These are phyloP conservation scores for Tetropium fuscum DNA, from an alignment of 2,888 invertebrate species.

Conservation along the genomic window DNA sequence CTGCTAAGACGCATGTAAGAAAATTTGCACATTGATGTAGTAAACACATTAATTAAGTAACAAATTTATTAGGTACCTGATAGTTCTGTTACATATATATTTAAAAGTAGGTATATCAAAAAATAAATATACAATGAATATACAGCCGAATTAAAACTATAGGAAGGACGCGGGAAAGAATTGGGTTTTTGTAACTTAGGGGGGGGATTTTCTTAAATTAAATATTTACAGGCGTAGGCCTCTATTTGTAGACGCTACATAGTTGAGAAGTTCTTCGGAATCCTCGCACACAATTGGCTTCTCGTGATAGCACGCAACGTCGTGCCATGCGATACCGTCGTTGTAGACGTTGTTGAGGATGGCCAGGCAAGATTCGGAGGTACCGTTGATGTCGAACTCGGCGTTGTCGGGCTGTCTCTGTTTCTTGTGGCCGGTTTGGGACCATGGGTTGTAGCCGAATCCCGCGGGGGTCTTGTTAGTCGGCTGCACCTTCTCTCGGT, in stretches of 20 bases:
- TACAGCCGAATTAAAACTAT: slow-evolving; percentile 35
- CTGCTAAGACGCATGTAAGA: no score
- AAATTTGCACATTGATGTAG: background rate
- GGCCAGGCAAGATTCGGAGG: slow-evolving; percentile 88
- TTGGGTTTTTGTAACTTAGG: slow-evolving; percentile 6
- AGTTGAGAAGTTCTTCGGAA: slow-evolving; percentile 87
- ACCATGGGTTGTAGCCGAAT: slow-evolving; percentile 91
- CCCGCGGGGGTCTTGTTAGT: slow-evolving; percentile 80
- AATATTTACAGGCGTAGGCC: slow-evolving; percentile 80
- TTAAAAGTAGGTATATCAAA: slow-evolving; percentile 34
- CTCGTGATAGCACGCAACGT: slow-evolving; percentile 93
- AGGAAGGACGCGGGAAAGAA: slow-evolving; percentile 8
- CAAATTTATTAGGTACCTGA: slow-evolving; percentile 50
- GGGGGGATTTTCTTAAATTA: slow-evolving; percentile 28
- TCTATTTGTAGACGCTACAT: slow-evolving; percentile 86
- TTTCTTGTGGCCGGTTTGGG: slow-evolving; percentile 92
- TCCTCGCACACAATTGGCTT: slow-evolving; percentile 94
- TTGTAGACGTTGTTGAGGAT: slow-evolving; percentile 93
- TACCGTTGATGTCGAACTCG: slow-evolving; percentile 90
- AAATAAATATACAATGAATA: slow-evolving; percentile 47
- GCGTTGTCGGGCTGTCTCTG: slow-evolving; percentile 90
- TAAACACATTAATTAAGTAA: slow-evolving; percentile 5
- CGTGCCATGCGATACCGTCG: slow-evolving; percentile 95
- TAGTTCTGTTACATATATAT: slow-evolving; percentile 39
- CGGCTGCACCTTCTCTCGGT: slow-evolving; percentile 86